phyloP scores from a whole-genome alignment of 2,888 invertebrate species.

The Drosophila aldrichi region DNA sequence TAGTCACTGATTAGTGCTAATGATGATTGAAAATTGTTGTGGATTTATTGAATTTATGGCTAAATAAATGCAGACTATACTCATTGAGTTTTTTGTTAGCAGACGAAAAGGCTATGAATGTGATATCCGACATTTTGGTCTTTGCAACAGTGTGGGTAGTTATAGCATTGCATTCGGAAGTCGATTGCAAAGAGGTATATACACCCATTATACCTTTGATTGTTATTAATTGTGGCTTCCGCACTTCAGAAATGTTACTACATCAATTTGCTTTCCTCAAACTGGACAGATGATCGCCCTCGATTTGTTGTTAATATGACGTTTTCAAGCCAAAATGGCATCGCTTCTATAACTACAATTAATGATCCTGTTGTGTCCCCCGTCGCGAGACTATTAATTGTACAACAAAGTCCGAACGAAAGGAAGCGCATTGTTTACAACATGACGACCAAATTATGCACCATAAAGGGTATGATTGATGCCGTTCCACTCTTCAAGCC shows the following conservation, averaged over 20 bases:
- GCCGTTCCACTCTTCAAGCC: conserved; percentile 71
- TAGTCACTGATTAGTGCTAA: conserved; percentile 11
- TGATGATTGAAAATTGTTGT: conserved; percentile 26
- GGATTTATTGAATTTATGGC: neutral
- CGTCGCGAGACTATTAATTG: conserved; percentile 48
- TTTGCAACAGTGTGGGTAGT: conserved; percentile 8
- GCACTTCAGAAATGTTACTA: conserved; percentile 62
- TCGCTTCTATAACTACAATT: conserved; percentile 68
- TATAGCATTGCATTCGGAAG: conserved; percentile 5
- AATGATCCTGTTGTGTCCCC: conserved; percentile 55
- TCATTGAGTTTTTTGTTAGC: conserved; percentile 4
- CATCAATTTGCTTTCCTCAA: conserved; percentile 42
- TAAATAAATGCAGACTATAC: conserved; percentile 2
- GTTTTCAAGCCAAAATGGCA: conserved; percentile 55
- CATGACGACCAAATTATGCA: conserved; percentile 65
- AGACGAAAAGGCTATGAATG: conserved; percentile 19
- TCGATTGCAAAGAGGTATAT: conserved; percentile 44
- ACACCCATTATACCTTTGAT: neutral
- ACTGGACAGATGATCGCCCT: conserved; percentile 72
- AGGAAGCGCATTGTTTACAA: conserved; percentile 61
- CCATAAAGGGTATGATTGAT: conserved; percentile 54
- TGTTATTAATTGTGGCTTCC: neutral
- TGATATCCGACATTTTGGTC: neutral
- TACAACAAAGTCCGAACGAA: conserved; percentile 42
- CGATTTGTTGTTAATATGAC: conserved; percentile 73